A percentile compares a stretch with the other conserved stretches of the same genome.
Conservation (phyloP, 2,113 vertebrate genomes). For the Penelope pileata region DNA sequence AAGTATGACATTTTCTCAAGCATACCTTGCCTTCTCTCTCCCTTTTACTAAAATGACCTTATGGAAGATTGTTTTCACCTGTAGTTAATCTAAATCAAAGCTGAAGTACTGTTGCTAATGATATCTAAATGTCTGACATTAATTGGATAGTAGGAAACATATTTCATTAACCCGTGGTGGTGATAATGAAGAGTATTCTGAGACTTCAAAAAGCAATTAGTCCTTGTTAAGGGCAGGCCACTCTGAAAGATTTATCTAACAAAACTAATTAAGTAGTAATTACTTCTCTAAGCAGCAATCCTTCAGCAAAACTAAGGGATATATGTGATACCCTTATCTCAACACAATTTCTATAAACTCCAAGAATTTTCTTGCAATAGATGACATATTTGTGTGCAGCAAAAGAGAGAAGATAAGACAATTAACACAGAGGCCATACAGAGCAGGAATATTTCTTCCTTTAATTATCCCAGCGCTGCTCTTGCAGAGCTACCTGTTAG, state of each 20-base stretch:
- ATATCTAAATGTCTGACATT: not conserved
- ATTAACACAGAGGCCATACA: rapidly evolving
- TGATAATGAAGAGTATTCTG: slow-evolving; percentile 2
- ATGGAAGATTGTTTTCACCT: not conserved
- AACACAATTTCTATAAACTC: not conserved
- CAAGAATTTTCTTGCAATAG: not conserved
- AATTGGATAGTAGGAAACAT: not conserved
- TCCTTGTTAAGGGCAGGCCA: not conserved
- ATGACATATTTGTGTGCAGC: not conserved
- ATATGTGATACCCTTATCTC: not conserved
- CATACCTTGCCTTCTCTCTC: not conserved
- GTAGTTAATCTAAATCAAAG: not conserved
- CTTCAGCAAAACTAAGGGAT: not conserved
- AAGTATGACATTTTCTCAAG: not conserved
- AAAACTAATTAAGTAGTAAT: slow-evolving; percentile 10
- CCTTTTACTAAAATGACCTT: not conserved
- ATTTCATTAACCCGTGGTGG: not conserved
- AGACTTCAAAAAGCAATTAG: slow-evolving; percentile 12
- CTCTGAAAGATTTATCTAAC: not conserved
- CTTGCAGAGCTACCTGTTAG: not conserved
- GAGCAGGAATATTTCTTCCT: not conserved
- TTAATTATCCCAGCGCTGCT: not conserved
- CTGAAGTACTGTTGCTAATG: not conserved
- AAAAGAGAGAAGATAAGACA: not conserved
- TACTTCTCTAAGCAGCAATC: not conserved